Base-by-base conservation (phyloP, 2,797 vertebrate species). In the Anguilla marmorata region DNA sequence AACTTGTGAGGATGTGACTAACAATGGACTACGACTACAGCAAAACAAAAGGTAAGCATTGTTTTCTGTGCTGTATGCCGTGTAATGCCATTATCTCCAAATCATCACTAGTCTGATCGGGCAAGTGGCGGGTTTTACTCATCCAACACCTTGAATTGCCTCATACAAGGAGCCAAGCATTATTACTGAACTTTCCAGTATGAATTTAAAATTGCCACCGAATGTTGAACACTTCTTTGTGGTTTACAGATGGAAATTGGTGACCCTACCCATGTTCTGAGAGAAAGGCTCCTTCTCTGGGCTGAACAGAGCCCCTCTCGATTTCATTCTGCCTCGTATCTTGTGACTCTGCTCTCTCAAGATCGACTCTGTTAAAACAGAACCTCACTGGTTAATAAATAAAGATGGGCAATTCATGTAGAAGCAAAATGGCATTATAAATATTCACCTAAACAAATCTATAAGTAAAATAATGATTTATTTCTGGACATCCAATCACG, bases 301-400 rank as follows among this genome's bases (percentile, higher is more conserved):
- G 92, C 80, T 89, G 89, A 87, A 92, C 93, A 76, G 87, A 87
- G 84, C 37, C 89, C 56, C 91, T 90, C 66, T 79, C 66, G 0
- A 87, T 79, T 37, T 87, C 88, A 3, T 93, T 95, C 87, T 86
- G 90, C 3, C 89, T 58, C 0, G 94, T 96, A 89, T 95, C 94
- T 58, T 94, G 94, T 52, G 92, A 96, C 0, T 84, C 90, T 0
- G 91, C 45, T 14, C 92, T 93, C 85, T 37, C 8, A 72, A 93
- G 66, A 80, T 86, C 89, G 24, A 95, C 7, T 90, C 95, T 96
- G 87, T 48, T 27, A 27, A 83, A 45, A 90, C 21, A 89, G 0
- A 88, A 2, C 87, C 6, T 82, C 24, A 85, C 69, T 19, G 9
- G 5, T 50, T 14, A 82, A 9, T 50, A 24, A 4, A 48, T n/a